Evolutionary conservation across 2,888 invertebrate genomes (phyloP), one percentile per base, ranked within the genome.

Genomic region (Hedychridium roseum): DNA sequence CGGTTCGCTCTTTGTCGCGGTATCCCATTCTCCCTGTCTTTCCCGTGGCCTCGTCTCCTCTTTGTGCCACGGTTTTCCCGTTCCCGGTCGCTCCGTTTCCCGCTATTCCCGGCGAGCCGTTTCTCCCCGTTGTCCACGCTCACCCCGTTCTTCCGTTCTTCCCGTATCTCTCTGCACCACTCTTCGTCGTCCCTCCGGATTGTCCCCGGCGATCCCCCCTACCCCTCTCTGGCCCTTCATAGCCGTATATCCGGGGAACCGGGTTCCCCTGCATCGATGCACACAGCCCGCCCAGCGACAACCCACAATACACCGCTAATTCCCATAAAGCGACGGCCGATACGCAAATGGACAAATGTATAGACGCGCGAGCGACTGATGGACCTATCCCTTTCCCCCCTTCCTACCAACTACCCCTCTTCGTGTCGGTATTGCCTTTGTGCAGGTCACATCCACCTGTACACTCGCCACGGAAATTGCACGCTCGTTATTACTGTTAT

Each of bases 251-350:
- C n/a, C n/a, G n/a, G n/a, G n/a, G 15, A 41, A 11, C 12, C 46
- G 48, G 68, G 53, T 68, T 69, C 73, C 69, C 68, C 45, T 62
- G 71, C 71, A 66, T 61, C 62, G 64, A 60, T 65, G 69, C 69
- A 69, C 58, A 59, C 64, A 64, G 60, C 66, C 74, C 71, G 70
- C 71, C 72, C 73, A 72, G 68, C 62, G 64, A 69, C 71, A 68
- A 65, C 73, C 76, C 74, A 76, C 76, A 76, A 77, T 77, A 64
- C 73, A 66, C 72, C 71, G 74, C 73, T 76, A 76, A 77, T 74
- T 77, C 73, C 74, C 68, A 77, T 76, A 76, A 77, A 78, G 74
- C 76, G 66, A 62, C 62, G 60, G 45, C 64, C 66, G 71, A 69
- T 71, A 73, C 74, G 74, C 73, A 76, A 75, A 75, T 76, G 76